Base-by-base conservation (phyloP, 2,888 invertebrate genomes). In the Cyaniris semiargus region DNA sequence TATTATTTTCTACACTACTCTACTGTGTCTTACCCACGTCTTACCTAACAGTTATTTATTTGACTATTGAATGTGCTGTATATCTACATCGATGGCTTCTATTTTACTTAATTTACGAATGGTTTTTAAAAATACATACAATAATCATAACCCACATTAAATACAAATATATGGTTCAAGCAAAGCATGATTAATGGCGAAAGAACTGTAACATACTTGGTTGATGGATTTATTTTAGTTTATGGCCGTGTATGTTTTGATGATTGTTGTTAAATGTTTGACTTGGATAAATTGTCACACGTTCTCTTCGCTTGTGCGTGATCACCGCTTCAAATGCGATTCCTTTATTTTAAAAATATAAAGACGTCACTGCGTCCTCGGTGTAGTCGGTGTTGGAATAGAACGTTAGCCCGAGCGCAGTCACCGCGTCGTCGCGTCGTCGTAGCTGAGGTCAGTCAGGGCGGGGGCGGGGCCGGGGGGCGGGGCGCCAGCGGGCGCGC, bases 261-360 rank as follows among this genome's bases (percentile, higher is more conserved):
- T 89, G 84, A 87, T 86, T 88, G 88, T 91, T 90, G 88, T 92
- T 88, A 86, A 86, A 83, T 88, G 88, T 89, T 81, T 88, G 85
- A 88, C 85, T 87, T 86, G 86, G 84, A 89, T 91, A 87, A 89
- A 85, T 88, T 89, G 84, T 88, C 87, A 92, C 93, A 93, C 93
- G 87, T 93, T 92, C 92, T 92, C 93, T 93, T 92, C 93, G 94
- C 94, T 94, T 94, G 86, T 90, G 94, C 93, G 94, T 93, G 90
- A 87, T 91, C 94, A 94, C 94, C 85, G 94, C 94, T 94, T 94
- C 87, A 81, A 81, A 79, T 84, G 82, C 84, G 83, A 86, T 87
- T 88, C 84, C 83, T 90, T 89, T 86, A 76, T 81, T 83, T 82
- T 76, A 76, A 78, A 76, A 60, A n/a, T 23, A 58, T 71, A 58